Evolutionary conservation across 2,797 vertebrate species (phyloP), one percentile per base, ranked within the genome.

Genomic region (Cyclopterus lumpus): DNA sequence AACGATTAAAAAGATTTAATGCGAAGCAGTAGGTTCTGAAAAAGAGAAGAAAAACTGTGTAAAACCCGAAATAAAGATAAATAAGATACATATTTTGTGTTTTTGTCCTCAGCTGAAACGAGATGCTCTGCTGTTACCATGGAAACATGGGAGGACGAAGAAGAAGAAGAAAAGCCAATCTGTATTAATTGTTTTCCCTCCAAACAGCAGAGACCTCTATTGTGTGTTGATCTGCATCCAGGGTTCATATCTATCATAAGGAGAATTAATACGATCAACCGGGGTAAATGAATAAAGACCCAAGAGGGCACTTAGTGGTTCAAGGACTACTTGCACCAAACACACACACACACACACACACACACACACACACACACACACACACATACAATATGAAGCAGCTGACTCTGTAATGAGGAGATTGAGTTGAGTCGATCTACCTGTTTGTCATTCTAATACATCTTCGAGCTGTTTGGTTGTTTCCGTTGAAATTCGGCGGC

Each of bases 91-190:
- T 18, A 18, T 70, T 12, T 16, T 42, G 5, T 46, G 32, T 46
- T 40, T 40, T 12, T 54, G 62, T 61, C n/a, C 14, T 66, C 26
- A n/a, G 48, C 62, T 73, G 83, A 77, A 78, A 83, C 10, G 1
- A 78, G 78, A 74, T 67, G 54, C 66, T 79, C 80, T 70, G 69
- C 71, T 49, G 86, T 88, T 85, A 75, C 88, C 77, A 88, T 34
- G 80, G 86, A 60, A 86, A 90, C 86, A 54, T 63, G 57, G 34
- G 15, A 55, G 5, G 44, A 62, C 0, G 20, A 70, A 30, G 3
- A 14, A 22, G 71, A 69, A 77, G 71, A 40, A 32, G 49, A 71
- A 16, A 51, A 15, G n/a, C 38, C 49, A 65, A 67, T 51, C 44
- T 62, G 59, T 8, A 15, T 53, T 67, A 32, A 64, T 75, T 75